These are phyloP conservation scores for Scaptodrosophila latifasciaeformis DNA, from an alignment of 2,888 invertebrate genomes.

Conservation along the genomic window DNA sequence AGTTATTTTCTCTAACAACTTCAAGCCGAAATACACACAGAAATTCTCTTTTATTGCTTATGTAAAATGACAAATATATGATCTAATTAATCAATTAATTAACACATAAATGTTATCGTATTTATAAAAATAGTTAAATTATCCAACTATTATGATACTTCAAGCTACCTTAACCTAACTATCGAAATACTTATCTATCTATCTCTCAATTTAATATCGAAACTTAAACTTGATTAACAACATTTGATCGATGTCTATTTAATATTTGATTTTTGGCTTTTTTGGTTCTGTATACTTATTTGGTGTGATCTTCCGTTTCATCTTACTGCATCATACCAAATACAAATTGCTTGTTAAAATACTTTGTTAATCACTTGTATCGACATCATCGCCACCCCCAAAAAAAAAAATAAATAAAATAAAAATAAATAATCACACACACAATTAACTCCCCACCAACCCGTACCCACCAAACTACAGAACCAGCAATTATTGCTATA, in stretches of 20 bases:
- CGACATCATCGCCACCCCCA: constrained; percentile 18
- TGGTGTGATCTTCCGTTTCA: no score
- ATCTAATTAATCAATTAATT: constrained; percentile 38
- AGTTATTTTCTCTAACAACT: constrained; percentile 8
- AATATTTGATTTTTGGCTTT: constrained; percentile 42
- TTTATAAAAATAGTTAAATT: no score
- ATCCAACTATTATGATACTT: constrained; percentile 4
- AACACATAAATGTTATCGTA: constrained; percentile 28
- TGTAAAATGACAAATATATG: constrained; percentile 33
- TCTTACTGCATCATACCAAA: no score
- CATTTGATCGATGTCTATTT: constrained; percentile 56
- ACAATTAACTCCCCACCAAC: constrained; percentile 19
- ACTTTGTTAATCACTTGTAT: constrained; percentile 35
- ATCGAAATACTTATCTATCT: constrained; percentile 23
- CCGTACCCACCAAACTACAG: constrained; percentile 20
- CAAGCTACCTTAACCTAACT: constrained; percentile 10
- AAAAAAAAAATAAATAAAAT: constrained; percentile 8
- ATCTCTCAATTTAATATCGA: constrained; percentile 11
- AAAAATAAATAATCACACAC: constrained; percentile 18
- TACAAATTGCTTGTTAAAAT: constrained; percentile 48
- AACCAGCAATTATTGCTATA: constrained; percentile 13
- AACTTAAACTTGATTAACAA: constrained; percentile 26
- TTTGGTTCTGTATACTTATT: constrained; percentile 50
- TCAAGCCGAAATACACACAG: constrained; percentile 21
- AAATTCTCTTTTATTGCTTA: constrained; percentile 45